Conservation (phyloP, 2,113 vertebrate genomes). For the Noctilio leporinus region DNA sequence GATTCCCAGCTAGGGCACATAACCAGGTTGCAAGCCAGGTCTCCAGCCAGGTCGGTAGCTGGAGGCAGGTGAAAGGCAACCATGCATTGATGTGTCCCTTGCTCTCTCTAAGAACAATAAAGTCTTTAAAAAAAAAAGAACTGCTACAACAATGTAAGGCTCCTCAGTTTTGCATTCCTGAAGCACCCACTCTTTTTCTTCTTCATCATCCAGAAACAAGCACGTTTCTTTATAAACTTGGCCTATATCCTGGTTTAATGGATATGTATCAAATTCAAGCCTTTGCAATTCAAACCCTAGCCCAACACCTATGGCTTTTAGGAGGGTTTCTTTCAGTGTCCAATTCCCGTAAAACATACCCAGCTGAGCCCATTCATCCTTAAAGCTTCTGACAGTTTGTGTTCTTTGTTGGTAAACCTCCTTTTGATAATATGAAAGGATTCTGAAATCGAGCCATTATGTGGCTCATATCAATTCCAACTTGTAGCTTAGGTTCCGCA, state of each 20-base stretch:
- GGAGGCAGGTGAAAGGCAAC: too few relatives aligned
- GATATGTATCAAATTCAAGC: constrained; percentile 87
- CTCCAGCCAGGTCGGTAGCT: too few relatives aligned
- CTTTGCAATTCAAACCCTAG: constrained; percentile 92
- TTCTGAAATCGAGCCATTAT: constrained; percentile 87
- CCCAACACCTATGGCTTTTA: constrained; percentile 93
- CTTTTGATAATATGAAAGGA: constrained; percentile 96
- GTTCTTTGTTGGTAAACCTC: constrained; percentile 92
- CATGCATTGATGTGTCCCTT: too few relatives aligned
- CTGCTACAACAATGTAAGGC: too few relatives aligned
- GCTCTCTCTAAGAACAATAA: too few relatives aligned
- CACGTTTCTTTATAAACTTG: constrained; percentile 83
- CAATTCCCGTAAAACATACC: constrained; percentile 93
- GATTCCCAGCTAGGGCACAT: too few relatives aligned
- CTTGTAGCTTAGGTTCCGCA: too few relatives aligned
- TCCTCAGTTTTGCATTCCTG: constrained; percentile 86
- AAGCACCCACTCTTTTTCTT: constrained; percentile 81
- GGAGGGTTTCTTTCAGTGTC: constrained; percentile 97
- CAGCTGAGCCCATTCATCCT: constrained; percentile 87
- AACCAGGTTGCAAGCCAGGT: too few relatives aligned
- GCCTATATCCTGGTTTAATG: constrained; percentile 81
- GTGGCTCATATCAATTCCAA: constrained; percentile 64
- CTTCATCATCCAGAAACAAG: constrained; percentile 88
- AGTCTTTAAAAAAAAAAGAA: too few relatives aligned
- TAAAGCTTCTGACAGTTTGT: constrained; percentile 84